These are phyloP conservation scores for Aphelocoma coerulescens DNA, from an alignment of 2,113 vertebrate species.

Conservation along the genomic window DNA sequence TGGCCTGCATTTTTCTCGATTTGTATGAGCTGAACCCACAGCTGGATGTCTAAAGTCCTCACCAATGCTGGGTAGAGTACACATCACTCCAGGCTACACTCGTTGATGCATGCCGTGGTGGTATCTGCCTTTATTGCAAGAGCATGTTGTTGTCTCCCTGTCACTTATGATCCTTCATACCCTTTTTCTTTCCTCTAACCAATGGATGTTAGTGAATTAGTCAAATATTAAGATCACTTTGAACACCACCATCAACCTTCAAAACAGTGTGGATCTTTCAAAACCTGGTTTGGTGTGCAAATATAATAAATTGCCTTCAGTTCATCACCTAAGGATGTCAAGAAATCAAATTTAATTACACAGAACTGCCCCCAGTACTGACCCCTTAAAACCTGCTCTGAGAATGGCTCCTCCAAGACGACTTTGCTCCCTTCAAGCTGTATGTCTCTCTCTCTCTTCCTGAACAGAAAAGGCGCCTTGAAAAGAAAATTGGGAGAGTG, in stretches of 20 bases:
- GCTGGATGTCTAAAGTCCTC: neutral
- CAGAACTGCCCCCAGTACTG: neutral
- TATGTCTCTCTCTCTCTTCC: neutral
- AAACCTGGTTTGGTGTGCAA: neutral
- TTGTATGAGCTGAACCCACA: neutral
- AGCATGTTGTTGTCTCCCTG: neutral
- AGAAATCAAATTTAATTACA: neutral
- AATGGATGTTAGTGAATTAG: neutral
- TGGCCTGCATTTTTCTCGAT: neutral
- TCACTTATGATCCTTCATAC: neutral
- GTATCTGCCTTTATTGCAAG: neutral
- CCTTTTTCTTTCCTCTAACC: neutral
- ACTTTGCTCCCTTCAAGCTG: neutral
- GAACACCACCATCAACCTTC: neutral
- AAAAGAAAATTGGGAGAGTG: neutral
- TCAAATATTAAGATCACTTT: neutral
- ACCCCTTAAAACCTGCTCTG: neutral
- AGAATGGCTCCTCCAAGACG: neutral
- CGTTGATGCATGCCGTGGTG: neutral
- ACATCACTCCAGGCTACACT: neutral
- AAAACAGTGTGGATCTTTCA: neutral
- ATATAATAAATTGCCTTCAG: neutral
- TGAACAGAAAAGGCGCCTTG: neutral
- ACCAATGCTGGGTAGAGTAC: neutral
- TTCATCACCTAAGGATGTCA: neutral